Conservation (phyloP, 2,888 invertebrate genomes). For the Zele albiditarsus region DNA sequence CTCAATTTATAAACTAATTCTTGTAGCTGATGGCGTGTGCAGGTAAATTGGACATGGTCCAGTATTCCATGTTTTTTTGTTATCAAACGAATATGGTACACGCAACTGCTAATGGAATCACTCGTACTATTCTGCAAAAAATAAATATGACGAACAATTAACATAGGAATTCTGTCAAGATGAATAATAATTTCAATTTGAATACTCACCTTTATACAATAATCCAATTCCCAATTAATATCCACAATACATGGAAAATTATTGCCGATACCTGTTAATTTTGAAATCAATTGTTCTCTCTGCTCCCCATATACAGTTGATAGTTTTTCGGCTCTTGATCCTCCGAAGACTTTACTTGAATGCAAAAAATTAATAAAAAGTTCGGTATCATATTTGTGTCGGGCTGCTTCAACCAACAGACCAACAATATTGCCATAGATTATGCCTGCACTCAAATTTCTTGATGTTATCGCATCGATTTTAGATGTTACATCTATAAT, state of each 20-base stretch:
- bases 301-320: slow-evolving; percentile 58
- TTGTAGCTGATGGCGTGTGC: slow-evolving; percentile 79
- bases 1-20: slow-evolving; percentile 81
- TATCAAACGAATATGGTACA: slow-evolving; percentile 60
- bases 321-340: slow-evolving; percentile 59
- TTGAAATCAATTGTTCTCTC: slow-evolving; percentile 58
- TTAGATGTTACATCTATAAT: not conserved
- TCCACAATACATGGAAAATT: slow-evolving; percentile 67
- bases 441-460: slow-evolving; percentile 56
- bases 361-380: slow-evolving; percentile 57
- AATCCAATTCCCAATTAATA: slow-evolving; percentile 69
- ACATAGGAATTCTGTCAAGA: slow-evolving; percentile 4
- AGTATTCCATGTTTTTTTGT: slow-evolving; percentile 62
- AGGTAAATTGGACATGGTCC: slow-evolving; percentile 76
- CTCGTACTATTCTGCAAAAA: slow-evolving; percentile 60
- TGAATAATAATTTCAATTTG: not conserved
- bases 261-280: slow-evolving; percentile 63
- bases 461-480: slow-evolving; percentile 42
- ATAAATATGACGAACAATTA: slow-evolving; percentile 18
- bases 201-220: slow-evolving; percentile 66
- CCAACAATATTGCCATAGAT: slow-evolving; percentile 62
- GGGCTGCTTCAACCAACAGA: slow-evolving; percentile 64
- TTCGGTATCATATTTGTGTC: slow-evolving; percentile 60
- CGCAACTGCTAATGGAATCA: slow-evolving; percentile 55
- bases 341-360: slow-evolving; percentile 52